Evolutionary conservation across 2,113 vertebrate genomes (phyloP), one percentile per base, ranked within the genome.

Genomic region (Myotis lucifugus): DNA sequence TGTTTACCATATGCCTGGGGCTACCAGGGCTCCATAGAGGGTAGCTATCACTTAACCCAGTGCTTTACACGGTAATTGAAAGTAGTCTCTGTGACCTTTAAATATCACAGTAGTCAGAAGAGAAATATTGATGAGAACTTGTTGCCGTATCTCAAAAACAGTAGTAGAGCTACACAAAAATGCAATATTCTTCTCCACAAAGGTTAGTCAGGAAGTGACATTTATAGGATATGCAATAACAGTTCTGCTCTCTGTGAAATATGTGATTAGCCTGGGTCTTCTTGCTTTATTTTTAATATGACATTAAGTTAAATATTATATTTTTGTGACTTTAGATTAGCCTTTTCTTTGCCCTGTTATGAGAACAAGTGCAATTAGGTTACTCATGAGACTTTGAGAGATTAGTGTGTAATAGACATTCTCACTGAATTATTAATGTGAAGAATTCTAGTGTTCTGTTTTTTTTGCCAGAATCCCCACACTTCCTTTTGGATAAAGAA

Each of bases 311-410:
- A 88, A 85, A 90, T 70, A 56, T 79, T 89, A 76, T 54, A 27
- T 90, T 92, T 92, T 92, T 90, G 19, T 94, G 88, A 85, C 42
- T 93, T 94, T 83, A 91, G 7, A 66, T 86, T 91, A 74, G 12
- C 12, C 56, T 32, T 77, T 66, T 87, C 27, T 69, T 89, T 96
- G 48, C 10, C n/a, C 19, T 50, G 9, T 70, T 88, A n/a, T 48
- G 85, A 84, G 46, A 74, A 69, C 8, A 66, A 84, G 14, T 76
- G 54, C 34, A 72, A 72, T 89, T 81, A 48, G 78, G 42, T 94
- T 90, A 50, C 21, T 93, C 52, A 86, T 86, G 70, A 84, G 25
- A 86, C 32, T 64, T 87, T 32, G 40, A 94, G 50, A 59, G 8
- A 86, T 82, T 73, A 29, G 34, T 8, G 17, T 61, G 0, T 72